Evolutionary conservation across 2,797 vertebrate species (phyloP).

Genomic region (Xyrichtys novacula): DNA sequence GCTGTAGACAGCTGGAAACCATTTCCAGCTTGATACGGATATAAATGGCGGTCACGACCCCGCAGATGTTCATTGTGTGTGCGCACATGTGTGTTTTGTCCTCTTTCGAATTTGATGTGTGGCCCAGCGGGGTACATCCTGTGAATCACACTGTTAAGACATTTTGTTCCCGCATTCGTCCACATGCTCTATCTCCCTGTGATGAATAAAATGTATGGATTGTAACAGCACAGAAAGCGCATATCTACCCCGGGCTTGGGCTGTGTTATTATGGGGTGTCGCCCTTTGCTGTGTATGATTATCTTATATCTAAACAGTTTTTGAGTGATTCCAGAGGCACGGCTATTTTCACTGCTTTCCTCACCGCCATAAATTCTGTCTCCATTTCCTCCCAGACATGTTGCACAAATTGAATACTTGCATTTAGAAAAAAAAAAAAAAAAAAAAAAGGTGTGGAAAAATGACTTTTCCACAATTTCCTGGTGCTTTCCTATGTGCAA

Average conservation of each 20-base stretch:
- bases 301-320: constrained; percentile 25
- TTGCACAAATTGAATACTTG: constrained; percentile 63
- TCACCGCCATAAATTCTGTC: constrained; percentile 51
- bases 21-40: constrained; percentile 20
- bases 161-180: constrained; percentile 25
- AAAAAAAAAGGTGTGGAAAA: constrained; percentile 47
- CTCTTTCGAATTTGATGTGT: constrained; percentile 19
- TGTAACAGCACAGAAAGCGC: neutral
- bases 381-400: constrained; percentile 57
- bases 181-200: neutral
- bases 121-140: constrained; percentile 12
- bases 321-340: constrained; percentile 30
- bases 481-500: constrained; percentile 35
- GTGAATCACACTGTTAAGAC: constrained; percentile 34
- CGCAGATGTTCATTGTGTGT: constrained; percentile 47
- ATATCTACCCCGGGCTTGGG: neutral
- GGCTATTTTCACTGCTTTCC: constrained; percentile 22
- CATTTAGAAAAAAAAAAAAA: neutral
- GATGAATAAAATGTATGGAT: constrained; percentile 16
- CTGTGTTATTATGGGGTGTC: constrained; percentile 7
- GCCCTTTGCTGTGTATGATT: constrained; percentile 19
- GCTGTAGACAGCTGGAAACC: constrained; percentile 43
- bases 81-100: constrained; percentile 13
- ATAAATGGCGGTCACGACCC: constrained; percentile 44
- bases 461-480: constrained; percentile 41